phyloP scores from a whole-genome alignment of 2,797 vertebrate species.

The Melanotaenia nigrans region DNA sequence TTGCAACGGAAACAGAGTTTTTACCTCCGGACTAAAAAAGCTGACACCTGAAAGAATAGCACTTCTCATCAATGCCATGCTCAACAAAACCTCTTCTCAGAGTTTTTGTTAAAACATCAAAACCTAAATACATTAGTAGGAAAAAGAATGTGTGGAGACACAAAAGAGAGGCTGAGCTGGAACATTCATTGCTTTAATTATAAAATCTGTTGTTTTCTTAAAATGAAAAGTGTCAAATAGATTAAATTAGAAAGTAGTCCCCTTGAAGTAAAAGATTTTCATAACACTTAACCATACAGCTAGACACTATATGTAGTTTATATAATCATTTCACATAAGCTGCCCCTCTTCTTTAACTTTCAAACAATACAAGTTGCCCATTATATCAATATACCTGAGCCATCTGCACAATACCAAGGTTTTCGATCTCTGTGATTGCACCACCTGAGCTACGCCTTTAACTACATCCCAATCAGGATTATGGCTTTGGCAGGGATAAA shows the following conservation, averaged over 20 bases:
- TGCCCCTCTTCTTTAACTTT: conserved; percentile 39
- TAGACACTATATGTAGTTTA: conserved; percentile 31
- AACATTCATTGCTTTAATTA: conserved; percentile 40
- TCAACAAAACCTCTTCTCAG: conserved; percentile 43
- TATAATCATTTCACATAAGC: conserved; percentile 57
- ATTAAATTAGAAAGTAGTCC: conserved; percentile 17
- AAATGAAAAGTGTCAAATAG: conserved; percentile 29
- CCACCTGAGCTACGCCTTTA: conserved; percentile 51
- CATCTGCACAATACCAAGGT: conserved; percentile 64
- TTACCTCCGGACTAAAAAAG: conserved; percentile 58
- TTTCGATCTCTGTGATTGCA: conserved; percentile 53
- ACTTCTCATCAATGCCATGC: conserved; percentile 44
- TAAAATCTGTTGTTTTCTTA: conserved; percentile 13
- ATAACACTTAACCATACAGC: conserved; percentile 41
- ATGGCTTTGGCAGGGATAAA: conserved; percentile 58
- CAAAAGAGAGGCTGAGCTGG: conserved; percentile 5
- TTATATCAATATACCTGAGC: conserved; percentile 59
- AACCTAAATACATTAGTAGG: conserved; percentile 52
- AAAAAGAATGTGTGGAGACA: conserved; percentile 31
- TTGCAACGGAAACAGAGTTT: conserved; percentile 48
- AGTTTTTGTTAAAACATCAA: conserved; percentile 16
- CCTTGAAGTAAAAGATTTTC: conserved; percentile 19
- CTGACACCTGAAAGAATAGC: conserved; percentile 67
- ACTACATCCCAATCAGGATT: conserved; percentile 60
- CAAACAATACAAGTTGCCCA: conserved; percentile 63